A percentile compares a stretch with the other conserved stretches of the same genome.
phyloP scores from a whole-genome alignment of 2,888 invertebrate genomes.

The Tryphoninae sp. region DNA sequence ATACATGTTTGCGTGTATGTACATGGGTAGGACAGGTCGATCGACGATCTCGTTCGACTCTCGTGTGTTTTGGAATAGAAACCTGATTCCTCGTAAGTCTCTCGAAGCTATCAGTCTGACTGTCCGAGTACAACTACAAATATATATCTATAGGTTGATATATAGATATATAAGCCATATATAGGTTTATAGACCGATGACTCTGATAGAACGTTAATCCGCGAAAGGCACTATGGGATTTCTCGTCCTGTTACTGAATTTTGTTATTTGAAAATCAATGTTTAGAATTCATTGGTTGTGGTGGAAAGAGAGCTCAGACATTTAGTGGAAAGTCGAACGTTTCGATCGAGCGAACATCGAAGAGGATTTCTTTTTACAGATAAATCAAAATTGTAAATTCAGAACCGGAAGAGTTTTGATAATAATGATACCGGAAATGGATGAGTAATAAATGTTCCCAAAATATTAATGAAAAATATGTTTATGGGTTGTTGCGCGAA shows the following conservation, averaged over 20 bases:
- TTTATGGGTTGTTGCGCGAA: too few species aligned
- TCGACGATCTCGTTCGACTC: slow-evolving; percentile 51
- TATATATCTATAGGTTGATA: not conserved
- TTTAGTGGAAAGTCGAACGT: not conserved
- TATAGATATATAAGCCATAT: slow-evolving; percentile 9
- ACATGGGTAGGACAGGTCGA: slow-evolving; percentile 54
- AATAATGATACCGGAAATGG: too few species aligned
- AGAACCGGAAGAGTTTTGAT: too few species aligned
- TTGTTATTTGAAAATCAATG: not conserved
- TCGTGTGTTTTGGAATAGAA: slow-evolving; percentile 59
- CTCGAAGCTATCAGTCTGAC: slow-evolving; percentile 17
- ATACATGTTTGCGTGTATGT: slow-evolving; percentile 11
- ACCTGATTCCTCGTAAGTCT: slow-evolving; percentile 51
- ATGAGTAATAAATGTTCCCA: too few species aligned
- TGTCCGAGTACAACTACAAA: not conserved
- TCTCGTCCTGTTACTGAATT: not conserved
- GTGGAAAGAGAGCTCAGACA: not conserved
- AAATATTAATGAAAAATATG: too few species aligned
- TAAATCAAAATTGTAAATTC: too few species aligned
- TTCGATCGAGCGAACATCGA: slow-evolving; percentile 23
- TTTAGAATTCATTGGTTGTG: not conserved
- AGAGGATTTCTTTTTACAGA: slow-evolving; percentile 35
- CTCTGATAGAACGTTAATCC: not conserved
- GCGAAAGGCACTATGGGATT: not conserved
- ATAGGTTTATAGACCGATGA: slow-evolving; percentile 33